These are phyloP conservation scores for Hyles vespertilio DNA, from an alignment of 1,140 invertebrate genomes.

Conservation along the genomic window DNA sequence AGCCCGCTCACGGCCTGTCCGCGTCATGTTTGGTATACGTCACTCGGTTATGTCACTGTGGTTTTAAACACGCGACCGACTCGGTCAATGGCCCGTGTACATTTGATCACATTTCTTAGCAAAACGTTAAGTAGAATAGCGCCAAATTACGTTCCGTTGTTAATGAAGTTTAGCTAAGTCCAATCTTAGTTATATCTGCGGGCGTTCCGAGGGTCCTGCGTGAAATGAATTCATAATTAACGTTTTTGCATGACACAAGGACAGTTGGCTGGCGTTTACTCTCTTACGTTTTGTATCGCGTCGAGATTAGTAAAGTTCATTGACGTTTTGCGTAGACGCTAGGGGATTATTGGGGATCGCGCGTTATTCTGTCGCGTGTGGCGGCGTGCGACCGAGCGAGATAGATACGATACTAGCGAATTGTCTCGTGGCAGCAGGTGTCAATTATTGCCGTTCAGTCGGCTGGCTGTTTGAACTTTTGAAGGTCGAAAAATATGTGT, in stretches of 20 bases:
- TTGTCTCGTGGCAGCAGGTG: conserved; percentile 66
- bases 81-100: conserved; percentile 21
- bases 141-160: conserved; percentile 20
- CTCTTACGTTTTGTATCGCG: conserved; percentile 49
- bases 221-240: conserved; percentile 35
- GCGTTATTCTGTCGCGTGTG: conserved; percentile 19
- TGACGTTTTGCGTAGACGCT: conserved; percentile 60
- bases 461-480: conserved; percentile 58
- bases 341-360: conserved; percentile 42
- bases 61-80: conserved; percentile 16
- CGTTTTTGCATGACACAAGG: conserved; percentile 37
- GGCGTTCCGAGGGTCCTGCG: conserved; percentile 26
- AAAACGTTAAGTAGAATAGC: conserved; percentile 14
- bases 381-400: conserved; percentile 32
- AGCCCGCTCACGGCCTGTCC: neutral
- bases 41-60: conserved; percentile 21
- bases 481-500: conserved; percentile 65
- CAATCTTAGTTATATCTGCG: conserved; percentile 24
- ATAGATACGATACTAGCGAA: conserved; percentile 39
- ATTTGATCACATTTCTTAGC: conserved; percentile 20
- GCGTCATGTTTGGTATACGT: conserved; percentile 12
- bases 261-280: conserved; percentile 23
- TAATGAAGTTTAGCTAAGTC: conserved; percentile 26
- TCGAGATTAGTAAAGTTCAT: conserved; percentile 62
- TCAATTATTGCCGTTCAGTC: conserved; percentile 54